Percentiles rank a stretch among this genome's conserved stretches.
These are phyloP conservation scores for Aramus guarauna DNA, from an alignment of 2,113 vertebrate genomes.

Conservation along the genomic window DNA sequence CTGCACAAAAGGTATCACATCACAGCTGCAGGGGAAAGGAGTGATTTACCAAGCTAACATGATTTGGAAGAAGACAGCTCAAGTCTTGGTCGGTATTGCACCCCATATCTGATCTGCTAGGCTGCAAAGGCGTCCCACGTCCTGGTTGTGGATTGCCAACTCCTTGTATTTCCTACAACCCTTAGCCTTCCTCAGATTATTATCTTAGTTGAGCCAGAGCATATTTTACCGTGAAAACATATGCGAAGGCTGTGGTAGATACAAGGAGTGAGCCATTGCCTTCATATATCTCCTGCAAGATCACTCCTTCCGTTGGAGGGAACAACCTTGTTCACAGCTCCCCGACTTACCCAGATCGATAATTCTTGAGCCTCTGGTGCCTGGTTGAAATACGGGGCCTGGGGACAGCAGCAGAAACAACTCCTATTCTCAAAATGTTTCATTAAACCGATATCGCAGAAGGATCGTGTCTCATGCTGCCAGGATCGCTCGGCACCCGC, in stretches of 20 bases:
- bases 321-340: not conserved
- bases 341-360: not conserved
- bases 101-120: not conserved
- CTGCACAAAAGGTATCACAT: not conserved
- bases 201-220: not conserved
- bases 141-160: not conserved
- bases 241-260: not conserved
- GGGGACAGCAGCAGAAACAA: not conserved
- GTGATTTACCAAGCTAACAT: not conserved
- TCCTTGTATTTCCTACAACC: not conserved
- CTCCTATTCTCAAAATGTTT: not conserved
- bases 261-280: not conserved
- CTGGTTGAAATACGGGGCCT: not conserved
- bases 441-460: fast-evolving
- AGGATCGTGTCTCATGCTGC: not conserved
- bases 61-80: not conserved
- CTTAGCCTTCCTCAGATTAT: not conserved
- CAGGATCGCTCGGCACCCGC: fast-evolving
- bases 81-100: not conserved
- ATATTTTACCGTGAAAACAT: not conserved
- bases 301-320: not conserved
- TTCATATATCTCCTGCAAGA: not conserved
- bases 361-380: not conserved
- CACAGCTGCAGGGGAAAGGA: not conserved
- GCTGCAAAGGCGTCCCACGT: not conserved